Base-by-base conservation (phyloP, 2,113 vertebrate species). In the Lipophrys pholis region DNA sequence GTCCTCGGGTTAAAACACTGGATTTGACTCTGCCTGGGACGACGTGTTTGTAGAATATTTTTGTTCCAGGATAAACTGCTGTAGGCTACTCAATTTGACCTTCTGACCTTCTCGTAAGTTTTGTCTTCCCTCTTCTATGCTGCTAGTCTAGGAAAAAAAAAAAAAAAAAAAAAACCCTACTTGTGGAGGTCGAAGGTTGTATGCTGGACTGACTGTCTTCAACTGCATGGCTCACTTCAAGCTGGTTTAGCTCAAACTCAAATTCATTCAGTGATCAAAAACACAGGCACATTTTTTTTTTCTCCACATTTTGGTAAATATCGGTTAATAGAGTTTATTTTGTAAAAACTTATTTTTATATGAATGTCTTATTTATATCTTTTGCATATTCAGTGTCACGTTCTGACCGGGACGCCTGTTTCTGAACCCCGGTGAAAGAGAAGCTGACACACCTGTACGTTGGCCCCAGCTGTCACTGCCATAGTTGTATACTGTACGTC, bases 341-440 rank as follows among this genome's bases (percentile, higher is more conserved):
- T 97, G 94, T 97, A 94, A 97, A 93, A 97, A 93, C 95, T 93
- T 98, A 98, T 98, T 99, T 99, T 98, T 98, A 96, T 98, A 98
- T 96, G 95, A 95, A 96, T 96, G 94, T 96, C 94, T 97, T 97
- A 98, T 99, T 98, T 98, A 98, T 98, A 95, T 95, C 69, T 91
- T 86, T 87, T 93, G 91, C 93, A 90, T 93, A 89, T 85, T 92
- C 90, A 81, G 52, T 82, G 87, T 94, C 89, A 85, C 87, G 81
- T 91, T 75, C 67, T 56, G 77, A 73, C 80, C 51, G 64, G 43
- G 46, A 72, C 38, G 51, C 79, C 80, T 93, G 91, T 87, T 93
- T 93, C 71, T 65, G 79, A 82, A 82, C 48, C 69, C 68, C 51
- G 57, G 76, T 89, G 87, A 67, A 73, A 50, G 68, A 75, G 83